Evolutionary conservation across 2,888 invertebrate species (phyloP), one percentile per base, ranked within the genome.

Genomic region (Macaria liturata): DNA sequence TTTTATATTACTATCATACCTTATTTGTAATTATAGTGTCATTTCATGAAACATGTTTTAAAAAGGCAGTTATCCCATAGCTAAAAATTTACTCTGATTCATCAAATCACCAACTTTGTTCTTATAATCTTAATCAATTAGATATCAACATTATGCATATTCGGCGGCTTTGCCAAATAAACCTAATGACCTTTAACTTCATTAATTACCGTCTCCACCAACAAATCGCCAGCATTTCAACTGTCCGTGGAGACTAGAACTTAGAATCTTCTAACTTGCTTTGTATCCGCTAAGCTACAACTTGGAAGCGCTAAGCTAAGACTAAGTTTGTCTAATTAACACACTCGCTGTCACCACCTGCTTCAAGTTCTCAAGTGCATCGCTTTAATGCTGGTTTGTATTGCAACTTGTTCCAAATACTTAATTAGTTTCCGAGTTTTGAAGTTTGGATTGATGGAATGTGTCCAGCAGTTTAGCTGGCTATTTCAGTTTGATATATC

Each of bases 241-340:
- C 42, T 9, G 42, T 42, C 42, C 42, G 5, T n/a, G 9, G 4
- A 42, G 42, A 42, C 42, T 8, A 0, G 31, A 46, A 48, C 40
- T 53, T 42, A 46, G 45, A 46, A 49, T 46, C 40, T 20, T 42
- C 43, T 50, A 37, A 42, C 54, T 50, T 32, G 43, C 49, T 47
- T 32, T 32, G 46, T 34, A 49, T 58, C 49, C 44, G 54, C 46
- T 59, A 44, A 85, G 85, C 78, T 46, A 46, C 32, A 56, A 54
- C 54, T 54, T 57, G 52, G 34, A 56, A 34, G 56, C 54, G 50
- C 59, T 59, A 51, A 85, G 85, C 79, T 32, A 51, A 54, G 59
- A 59, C 50, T 44, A 59, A 59, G 50, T 86, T 86, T 68, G 70
- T 72, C 77, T 85, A 85, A 87, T 87, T 86, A 86, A 81, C 85